Evolutionary conservation across 2,888 invertebrate genomes (phyloP).

Genomic region (Hymenopus coronatus): DNA sequence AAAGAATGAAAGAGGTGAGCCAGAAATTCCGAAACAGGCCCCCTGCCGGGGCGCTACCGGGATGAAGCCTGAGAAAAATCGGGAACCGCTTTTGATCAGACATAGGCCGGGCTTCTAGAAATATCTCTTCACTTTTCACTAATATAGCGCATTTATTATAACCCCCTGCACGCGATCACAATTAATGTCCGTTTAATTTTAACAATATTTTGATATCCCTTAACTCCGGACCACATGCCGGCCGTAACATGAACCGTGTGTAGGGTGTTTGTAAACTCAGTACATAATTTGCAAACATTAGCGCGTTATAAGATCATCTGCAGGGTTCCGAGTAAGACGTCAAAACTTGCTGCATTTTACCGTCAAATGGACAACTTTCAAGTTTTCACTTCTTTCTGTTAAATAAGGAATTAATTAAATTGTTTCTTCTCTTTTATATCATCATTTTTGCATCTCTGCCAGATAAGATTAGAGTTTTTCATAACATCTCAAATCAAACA

Average conservation of each 20-base stretch:
- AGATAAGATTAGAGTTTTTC: too few species aligned
- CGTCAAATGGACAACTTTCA: too few species aligned
- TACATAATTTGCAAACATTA: too few species aligned
- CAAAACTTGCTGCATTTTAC: too few species aligned
- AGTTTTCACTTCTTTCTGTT: too few species aligned
- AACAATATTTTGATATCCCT: background rate
- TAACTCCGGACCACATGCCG: background rate
- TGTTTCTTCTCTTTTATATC: too few species aligned
- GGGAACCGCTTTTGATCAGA: background rate
- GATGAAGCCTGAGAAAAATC: background rate
- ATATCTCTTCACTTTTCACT: background rate
- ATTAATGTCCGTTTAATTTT: background rate
- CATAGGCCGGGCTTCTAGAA: background rate
- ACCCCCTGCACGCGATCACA: background rate
- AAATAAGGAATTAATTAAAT: too few species aligned
- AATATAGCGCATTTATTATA: background rate
- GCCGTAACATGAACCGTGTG: too few species aligned
- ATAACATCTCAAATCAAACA: too few species aligned
- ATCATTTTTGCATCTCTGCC: too few species aligned
- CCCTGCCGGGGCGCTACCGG: background rate
- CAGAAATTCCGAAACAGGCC: background rate
- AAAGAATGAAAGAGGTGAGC: background rate
- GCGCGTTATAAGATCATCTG: background rate
- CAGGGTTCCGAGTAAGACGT: too few species aligned
- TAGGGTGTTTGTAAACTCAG: background rate